Evolutionary conservation across 2,113 vertebrate species (phyloP), one percentile per base, ranked within the genome.

Genomic region (Pterocles burchelli): DNA sequence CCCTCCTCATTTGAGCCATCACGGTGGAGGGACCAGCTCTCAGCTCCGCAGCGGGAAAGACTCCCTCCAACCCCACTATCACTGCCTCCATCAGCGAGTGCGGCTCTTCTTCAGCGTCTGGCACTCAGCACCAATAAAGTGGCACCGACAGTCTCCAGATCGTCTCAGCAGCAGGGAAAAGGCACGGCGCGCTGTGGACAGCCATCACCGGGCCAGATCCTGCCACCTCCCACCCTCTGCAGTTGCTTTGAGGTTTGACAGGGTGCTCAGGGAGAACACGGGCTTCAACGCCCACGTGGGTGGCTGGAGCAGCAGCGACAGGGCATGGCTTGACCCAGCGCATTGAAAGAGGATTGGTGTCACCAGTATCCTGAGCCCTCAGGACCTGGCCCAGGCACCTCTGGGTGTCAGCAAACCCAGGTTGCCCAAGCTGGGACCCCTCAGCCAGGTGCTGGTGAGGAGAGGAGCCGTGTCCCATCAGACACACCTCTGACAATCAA

Each of bases 301-400:
- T 46, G 36, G 65, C 51, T 34, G 34, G 31, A 82, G 31, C 36
- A 58, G 51, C 22, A 67, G 26, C 28, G 43, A 46, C 0, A 0
- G 52, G 22, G 49, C 0, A 0, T 20, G 43, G 31, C 36, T 70
- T 57, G 72, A 76, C 10, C 15, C 8, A 33, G 18, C 43, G 4
- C 49, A 63, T 5, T 26, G 24, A 49, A 36, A 79, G 14, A 65
- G 2, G 17, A 31, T 34, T 24, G 13, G 11, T 36, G 34, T 18
- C 33, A 13, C 2, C 7, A 0, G 25, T 51, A 31, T 71, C 55
- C 66, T 71, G 48, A 78, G 48, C 38, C 34, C 16, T 10, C 25
- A 76, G 31, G 29, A n/a, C 25, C 34, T 11, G 11, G 14, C 22
- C 25, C 6, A 26, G 62, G 20, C 12, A 25, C 45, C 48, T 82